Evolutionary conservation across 2,113 vertebrate species (phyloP).

Genomic region (Epinephelus cyanopodus): DNA sequence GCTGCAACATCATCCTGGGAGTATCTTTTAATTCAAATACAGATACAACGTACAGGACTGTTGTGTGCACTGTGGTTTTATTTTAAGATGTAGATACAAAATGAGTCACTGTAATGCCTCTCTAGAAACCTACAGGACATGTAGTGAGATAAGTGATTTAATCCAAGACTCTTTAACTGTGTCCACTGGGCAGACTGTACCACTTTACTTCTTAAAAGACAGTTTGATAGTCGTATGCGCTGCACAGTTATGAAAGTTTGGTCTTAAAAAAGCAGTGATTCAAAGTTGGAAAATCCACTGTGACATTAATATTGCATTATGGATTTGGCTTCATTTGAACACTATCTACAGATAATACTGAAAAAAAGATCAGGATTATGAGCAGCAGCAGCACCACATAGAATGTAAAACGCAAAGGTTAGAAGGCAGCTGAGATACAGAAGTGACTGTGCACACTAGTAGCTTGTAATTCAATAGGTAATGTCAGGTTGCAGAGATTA

Average conservation of each 20-base stretch:
- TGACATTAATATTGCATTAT: background rate
- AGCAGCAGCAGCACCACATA: background rate
- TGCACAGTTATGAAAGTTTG: background rate
- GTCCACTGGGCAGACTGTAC: background rate
- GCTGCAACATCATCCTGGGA: slow-evolving; percentile 1
- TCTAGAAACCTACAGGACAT: background rate
- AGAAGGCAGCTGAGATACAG: background rate
- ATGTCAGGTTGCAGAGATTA: background rate
- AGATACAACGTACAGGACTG: background rate
- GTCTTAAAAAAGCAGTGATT: background rate
- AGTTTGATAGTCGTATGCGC: background rate
- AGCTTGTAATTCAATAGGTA: background rate
- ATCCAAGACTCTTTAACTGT: background rate
- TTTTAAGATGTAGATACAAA: background rate
- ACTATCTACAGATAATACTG: background rate
- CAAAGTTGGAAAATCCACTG: background rate
- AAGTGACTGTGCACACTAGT: background rate
- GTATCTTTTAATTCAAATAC: background rate
- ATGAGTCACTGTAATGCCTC: background rate
- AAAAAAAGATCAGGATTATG: background rate
- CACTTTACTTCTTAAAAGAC: background rate
- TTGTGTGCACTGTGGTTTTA: background rate
- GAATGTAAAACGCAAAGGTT: background rate
- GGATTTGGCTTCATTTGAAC: no score
- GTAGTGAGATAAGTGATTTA: background rate